Conservation (phyloP, 2,888 invertebrate genomes). For the Caenorhabditis angaria region DNA sequence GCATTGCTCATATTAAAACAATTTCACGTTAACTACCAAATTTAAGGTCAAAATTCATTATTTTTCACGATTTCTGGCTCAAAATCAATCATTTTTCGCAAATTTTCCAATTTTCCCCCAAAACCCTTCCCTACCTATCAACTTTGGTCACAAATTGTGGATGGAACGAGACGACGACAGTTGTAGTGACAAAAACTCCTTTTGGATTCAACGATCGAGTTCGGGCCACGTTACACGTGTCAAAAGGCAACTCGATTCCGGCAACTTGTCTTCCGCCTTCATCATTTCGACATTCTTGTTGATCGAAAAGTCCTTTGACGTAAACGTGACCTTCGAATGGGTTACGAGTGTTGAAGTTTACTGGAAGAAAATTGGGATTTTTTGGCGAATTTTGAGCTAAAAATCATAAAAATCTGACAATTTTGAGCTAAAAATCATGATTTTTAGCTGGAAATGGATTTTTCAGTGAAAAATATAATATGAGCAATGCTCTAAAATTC, state of each 20-base stretch:
- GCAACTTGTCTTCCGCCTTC: conserved; percentile 60
- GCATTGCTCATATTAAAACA: no score
- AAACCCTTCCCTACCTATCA: conserved; percentile 34
- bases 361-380: no score
- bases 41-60: no score
- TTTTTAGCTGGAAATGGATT: no score
- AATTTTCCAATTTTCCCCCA: no score
- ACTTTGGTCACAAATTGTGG: conserved; percentile 72
- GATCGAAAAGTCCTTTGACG: conserved; percentile 62
- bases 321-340: conserved; percentile 64
- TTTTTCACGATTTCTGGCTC: no score
- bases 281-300: conserved; percentile 52
- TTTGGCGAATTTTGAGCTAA: conserved; percentile 11
- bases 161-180: conserved; percentile 72
- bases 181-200: conserved; percentile 71
- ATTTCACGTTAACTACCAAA: no score
- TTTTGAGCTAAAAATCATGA: no score
- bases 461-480: conserved; percentile 5
- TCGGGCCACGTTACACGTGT: conserved; percentile 63
- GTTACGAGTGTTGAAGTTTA: conserved; percentile 62
- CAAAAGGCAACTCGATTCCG: conserved; percentile 71
- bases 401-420: conserved; percentile 7
- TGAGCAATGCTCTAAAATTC: no score
- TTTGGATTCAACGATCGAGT: conserved; percentile 71
- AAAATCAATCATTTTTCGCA: no score